These are phyloP conservation scores for Furcula furcula DNA, from an alignment of 2,888 invertebrate species.

Conservation along the genomic window DNA sequence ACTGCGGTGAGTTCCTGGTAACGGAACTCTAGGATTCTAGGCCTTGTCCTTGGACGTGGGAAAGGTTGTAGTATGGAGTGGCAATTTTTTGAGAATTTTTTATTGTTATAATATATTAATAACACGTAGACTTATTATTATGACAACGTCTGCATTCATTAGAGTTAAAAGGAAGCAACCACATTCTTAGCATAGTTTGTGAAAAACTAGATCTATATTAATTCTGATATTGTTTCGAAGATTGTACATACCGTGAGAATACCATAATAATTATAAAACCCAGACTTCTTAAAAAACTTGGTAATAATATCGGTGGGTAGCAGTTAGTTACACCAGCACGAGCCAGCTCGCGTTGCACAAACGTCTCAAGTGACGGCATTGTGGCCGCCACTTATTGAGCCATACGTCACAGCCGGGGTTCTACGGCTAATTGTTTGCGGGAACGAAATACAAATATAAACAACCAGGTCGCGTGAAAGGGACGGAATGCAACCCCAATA, in stretches of 20 bases:
- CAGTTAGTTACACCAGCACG: conserved; percentile 10
- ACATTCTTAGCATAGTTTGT: no score
- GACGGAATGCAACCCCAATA: conserved; percentile 42
- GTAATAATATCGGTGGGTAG: no score
- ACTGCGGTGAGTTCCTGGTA: not conserved
- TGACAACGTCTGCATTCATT: no score
- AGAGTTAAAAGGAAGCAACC: no score
- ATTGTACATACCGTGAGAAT: no score
- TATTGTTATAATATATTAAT: no score
- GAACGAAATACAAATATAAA: conserved; percentile 28
- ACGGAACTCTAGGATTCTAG: not conserved
- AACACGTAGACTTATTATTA: not conserved
- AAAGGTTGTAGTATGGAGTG: not conserved
- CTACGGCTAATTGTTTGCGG: conserved; percentile 49
- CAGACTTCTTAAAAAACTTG: no score
- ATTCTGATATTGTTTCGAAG: no score
- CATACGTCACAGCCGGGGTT: conserved; percentile 41
- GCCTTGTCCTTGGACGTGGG: not conserved
- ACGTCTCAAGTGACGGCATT: conserved; percentile 5
- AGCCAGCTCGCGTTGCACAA: conserved; percentile 24
- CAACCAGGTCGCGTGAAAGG: conserved; percentile 21
- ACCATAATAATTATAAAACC: no score
- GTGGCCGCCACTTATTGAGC: conserved; percentile 30
- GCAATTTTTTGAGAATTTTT: not conserved
- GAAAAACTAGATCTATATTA: no score